phyloP scores from a whole-genome alignment of 2,113 vertebrate species.

The Cyanoramphus novaezelandiae region DNA sequence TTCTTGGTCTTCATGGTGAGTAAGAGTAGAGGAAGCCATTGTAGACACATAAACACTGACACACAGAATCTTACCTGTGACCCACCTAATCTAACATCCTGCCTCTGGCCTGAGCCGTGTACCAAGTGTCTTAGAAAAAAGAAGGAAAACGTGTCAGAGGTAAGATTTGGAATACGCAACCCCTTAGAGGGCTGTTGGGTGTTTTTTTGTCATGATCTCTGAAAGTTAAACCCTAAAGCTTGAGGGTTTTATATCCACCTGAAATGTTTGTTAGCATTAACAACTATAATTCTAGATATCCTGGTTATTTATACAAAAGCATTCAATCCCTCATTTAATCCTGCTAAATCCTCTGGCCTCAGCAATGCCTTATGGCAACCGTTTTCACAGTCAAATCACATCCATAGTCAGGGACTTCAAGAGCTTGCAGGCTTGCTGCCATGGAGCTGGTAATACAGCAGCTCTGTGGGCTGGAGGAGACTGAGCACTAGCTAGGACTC shows the following conservation, averaged over 20 bases:
- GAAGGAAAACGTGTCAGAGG: not conserved
- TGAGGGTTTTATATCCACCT: not conserved
- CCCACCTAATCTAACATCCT: not conserved
- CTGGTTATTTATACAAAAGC: not conserved
- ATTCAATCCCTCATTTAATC: not conserved
- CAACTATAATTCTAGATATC: conserved; percentile 7
- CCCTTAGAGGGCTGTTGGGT: not conserved
- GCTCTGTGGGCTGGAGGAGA: not conserved
- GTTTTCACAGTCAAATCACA: conserved; percentile 12
- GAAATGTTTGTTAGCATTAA: not conserved
- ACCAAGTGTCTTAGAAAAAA: not conserved
- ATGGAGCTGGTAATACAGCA: not conserved
- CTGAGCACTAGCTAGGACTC: not conserved
- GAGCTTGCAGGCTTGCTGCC: not conserved
- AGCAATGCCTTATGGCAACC: not conserved
- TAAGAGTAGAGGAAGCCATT: not conserved
- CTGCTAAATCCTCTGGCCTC: conserved; percentile 13
- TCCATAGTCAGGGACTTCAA: not conserved
- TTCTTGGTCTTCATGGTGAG: not conserved
- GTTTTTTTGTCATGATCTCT: not conserved
- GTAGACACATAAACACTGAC: not conserved
- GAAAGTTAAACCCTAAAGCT: not conserved
- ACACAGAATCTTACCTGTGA: not conserved
- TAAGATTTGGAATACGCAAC: not conserved
- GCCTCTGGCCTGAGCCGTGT: not conserved